These are phyloP conservation scores for Anomalospiza imberbis DNA, from an alignment of 2,797 vertebrate genomes.

Conservation along the genomic window DNA sequence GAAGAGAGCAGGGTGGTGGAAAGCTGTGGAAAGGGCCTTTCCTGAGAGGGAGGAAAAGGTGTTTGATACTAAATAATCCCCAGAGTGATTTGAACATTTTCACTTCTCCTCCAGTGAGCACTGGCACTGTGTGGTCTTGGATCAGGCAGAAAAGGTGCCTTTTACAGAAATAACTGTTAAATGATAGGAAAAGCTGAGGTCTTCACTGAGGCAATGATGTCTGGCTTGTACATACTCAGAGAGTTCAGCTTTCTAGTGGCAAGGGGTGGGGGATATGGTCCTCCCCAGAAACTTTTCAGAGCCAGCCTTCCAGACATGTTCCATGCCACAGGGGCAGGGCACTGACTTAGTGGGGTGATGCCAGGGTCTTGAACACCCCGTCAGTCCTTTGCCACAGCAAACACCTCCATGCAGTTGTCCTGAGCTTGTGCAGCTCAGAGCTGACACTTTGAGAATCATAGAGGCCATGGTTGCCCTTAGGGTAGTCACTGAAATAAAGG, in stretches of 20 bases:
- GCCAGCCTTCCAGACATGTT: rapidly evolving
- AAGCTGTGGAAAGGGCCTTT: background rate
- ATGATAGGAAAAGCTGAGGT: background rate
- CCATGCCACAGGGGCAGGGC: background rate
- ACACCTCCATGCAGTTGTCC: background rate
- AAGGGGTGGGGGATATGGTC: background rate
- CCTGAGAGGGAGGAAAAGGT: background rate
- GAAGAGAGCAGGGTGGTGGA: background rate
- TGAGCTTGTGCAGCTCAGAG: background rate
- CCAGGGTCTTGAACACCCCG: background rate
- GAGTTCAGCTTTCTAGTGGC: background rate
- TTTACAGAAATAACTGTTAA: background rate
- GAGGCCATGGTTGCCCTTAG: background rate
- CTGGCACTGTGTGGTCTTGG: background rate
- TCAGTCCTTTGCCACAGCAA: rapidly evolving
- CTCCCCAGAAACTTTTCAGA: background rate
- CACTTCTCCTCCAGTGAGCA: background rate
- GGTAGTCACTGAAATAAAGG: background rate
- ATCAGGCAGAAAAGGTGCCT: background rate
- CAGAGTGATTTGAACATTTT: background rate
- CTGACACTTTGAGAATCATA: background rate
- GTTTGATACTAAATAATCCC: background rate
- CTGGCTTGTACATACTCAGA: background rate
- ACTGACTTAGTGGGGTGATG: background rate
- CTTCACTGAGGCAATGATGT: background rate